Evolutionary conservation across 2,888 invertebrate species (phyloP).

Genomic region (Diaperis boleti): DNA sequence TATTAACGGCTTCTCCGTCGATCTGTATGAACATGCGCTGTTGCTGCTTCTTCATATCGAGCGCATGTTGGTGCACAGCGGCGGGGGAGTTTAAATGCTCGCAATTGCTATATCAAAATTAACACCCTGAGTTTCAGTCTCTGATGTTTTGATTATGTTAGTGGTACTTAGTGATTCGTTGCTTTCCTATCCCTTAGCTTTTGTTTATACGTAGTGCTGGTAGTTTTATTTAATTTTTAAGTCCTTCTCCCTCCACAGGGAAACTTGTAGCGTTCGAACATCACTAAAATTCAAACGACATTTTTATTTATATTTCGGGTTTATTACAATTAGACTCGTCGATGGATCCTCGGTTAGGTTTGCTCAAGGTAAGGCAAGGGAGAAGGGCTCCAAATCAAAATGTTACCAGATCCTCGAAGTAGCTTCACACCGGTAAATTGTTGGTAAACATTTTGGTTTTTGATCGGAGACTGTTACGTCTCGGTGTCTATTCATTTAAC

Average conservation of each 20-base stretch:
- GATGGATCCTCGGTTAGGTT: background rate
- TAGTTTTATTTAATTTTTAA: conserved; percentile 53
- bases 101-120: conserved; percentile 63
- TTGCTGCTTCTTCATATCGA: conserved; percentile 5
- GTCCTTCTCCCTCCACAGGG: conserved; percentile 44
- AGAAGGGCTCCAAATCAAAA: conserved; percentile 62
- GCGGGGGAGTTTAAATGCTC: conserved; percentile 53
- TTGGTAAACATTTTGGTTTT: conserved; percentile 60
- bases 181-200: conserved; percentile 42
- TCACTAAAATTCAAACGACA: background rate
- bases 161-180: conserved; percentile 46
- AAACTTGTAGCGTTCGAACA: background rate
- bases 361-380: conserved; percentile 65
- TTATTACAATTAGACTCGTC: background rate
- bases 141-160: conserved; percentile 59
- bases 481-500: conserved; percentile 56
- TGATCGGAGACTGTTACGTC: conserved; percentile 63
- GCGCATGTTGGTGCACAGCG: conserved; percentile 47
- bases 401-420: conserved; percentile 50
- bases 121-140: conserved; percentile 65
- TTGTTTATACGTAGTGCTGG: conserved; percentile 41
- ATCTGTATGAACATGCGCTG: conserved; percentile 46
- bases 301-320: conserved; percentile 1
- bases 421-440: conserved; percentile 13
- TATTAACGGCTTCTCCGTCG: conserved; percentile 52